Evolutionary conservation across 2,888 invertebrate species (phyloP), one percentile per base, ranked within the genome.

Genomic region (Nomada ferruginata): DNA sequence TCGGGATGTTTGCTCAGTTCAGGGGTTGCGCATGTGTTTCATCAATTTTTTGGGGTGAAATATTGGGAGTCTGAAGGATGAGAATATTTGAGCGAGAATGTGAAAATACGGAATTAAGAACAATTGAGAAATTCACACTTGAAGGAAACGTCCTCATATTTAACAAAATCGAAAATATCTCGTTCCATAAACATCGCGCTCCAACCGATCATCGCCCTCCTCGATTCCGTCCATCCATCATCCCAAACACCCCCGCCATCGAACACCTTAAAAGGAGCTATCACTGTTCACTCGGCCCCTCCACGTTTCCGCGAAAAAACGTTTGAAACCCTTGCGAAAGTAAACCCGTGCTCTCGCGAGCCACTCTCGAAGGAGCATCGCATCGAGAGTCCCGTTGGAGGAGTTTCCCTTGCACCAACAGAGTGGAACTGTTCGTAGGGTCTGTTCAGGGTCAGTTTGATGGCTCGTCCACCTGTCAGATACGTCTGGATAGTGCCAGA

Each of bases 401-500:
- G 36, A 52, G 29, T 36, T 26, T 20, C 44, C 10, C 52, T 44
- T 23, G 44, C 47, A 65, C 13, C 63, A 5, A 7, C 36, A 36
- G 71, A 52, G 47, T 36, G n/a, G 63, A 68, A 71, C 57, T n/a
- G 10, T 42, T 4, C 18, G 61, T 29, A 50, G 57, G 60, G 76
- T 60, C 55, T 59, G 75, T 69, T 57, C 76, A 72, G 82, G 86
- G 86, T 79, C 86, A 82, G 71, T 84, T 84, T 84, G 87, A 86
- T 73, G 86, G 86, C 79, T 87, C 71, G 85, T 85, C 87, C 78
- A 77, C 75, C 83, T 89, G 90, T 90, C 90, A 90, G 90, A 90
- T 90, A 83, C 83, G 90, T 89, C 90, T 78, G 82, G 90, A 90
- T 90, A 90, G 83, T 75, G 83, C 64, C 84, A 84, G 89, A 89